A percentile compares a stretch with the other conserved stretches of the same genome.
Conservation (phyloP, 2,113 vertebrate genomes). For the Calyptommatus sinebrachiatus region DNA sequence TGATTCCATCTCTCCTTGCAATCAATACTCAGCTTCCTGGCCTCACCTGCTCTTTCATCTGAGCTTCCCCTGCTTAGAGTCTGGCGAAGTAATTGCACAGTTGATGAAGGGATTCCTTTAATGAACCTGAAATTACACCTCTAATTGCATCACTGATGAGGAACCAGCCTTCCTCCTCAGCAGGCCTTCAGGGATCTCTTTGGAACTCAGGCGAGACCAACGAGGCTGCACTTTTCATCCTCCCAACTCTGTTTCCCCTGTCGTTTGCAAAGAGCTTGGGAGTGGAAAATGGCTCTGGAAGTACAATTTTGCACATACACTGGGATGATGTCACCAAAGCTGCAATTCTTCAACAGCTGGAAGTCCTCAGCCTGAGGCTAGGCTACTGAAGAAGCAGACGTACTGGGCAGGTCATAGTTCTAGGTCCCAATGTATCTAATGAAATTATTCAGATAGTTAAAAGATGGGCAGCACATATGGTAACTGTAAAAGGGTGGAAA, state of each 20-base stretch:
- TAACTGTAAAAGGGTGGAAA: too few relatives aligned
- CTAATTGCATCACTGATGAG: constrained; percentile 1
- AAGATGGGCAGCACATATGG: too few relatives aligned
- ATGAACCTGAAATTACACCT: constrained; percentile 16
- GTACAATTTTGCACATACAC: too few relatives aligned
- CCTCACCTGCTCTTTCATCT: neutral
- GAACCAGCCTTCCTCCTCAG: neutral
- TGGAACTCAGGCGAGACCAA: neutral
- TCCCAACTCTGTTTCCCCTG: neutral
- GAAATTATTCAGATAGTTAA: too few relatives aligned
- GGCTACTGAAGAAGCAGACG: too few relatives aligned
- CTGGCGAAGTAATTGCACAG: constrained; percentile 5
- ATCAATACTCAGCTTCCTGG: neutral
- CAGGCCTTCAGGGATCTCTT: neutral
- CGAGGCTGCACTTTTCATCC: too few relatives aligned
- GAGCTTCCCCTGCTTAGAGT: neutral
- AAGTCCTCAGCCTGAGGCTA: too few relatives aligned
- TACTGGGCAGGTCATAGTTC: too few relatives aligned
- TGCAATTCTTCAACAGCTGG: too few relatives aligned
- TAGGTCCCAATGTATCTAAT: too few relatives aligned
- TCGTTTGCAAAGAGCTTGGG: neutral
- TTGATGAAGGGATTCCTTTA: constrained; percentile 8
- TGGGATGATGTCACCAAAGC: too few relatives aligned
- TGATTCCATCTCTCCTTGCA: neutral
- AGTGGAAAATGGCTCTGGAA: neutral